These are phyloP conservation scores for Ceratothoa steindachneri DNA, from an alignment of 2,888 invertebrate species.

Conservation along the genomic window DNA sequence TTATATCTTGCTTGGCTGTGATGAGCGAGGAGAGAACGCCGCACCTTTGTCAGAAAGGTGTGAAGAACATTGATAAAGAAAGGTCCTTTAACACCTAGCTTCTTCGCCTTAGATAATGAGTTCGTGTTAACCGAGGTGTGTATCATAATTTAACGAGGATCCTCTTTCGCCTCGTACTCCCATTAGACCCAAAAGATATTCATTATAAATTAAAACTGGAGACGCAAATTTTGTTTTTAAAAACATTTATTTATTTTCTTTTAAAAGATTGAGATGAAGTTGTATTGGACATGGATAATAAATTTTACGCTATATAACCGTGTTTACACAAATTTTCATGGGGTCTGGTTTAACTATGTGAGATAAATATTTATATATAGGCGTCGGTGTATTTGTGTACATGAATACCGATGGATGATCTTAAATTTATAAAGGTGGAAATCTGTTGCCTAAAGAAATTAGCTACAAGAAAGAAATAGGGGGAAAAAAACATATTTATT, in stretches of 20 bases:
- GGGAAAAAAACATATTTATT: too few relatives aligned
- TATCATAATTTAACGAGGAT: neutral
- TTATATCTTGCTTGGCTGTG: neutral
- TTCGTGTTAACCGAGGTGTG: neutral
- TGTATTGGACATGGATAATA: neutral
- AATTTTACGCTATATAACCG: neutral
- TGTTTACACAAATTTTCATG: neutral
- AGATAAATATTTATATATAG: neutral
- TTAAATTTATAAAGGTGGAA: neutral
- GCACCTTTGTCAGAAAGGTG: neutral
- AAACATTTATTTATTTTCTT: neutral
- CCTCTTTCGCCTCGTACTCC: neutral
- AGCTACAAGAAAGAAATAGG: too few relatives aligned
- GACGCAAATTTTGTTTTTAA: neutral
- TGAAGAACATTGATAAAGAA: conserved; percentile 4
- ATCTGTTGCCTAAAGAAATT: too few relatives aligned
- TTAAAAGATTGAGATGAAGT: neutral
- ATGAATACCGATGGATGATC: neutral
- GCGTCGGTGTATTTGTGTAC: neutral
- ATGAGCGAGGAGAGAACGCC: neutral
- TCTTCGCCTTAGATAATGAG: neutral
- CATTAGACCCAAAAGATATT: neutral
- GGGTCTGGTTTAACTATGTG: neutral
- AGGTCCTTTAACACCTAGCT: neutral
- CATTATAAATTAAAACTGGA: neutral